Conservation (phyloP, 2,797 vertebrate species). For the Valencia hispanica region DNA sequence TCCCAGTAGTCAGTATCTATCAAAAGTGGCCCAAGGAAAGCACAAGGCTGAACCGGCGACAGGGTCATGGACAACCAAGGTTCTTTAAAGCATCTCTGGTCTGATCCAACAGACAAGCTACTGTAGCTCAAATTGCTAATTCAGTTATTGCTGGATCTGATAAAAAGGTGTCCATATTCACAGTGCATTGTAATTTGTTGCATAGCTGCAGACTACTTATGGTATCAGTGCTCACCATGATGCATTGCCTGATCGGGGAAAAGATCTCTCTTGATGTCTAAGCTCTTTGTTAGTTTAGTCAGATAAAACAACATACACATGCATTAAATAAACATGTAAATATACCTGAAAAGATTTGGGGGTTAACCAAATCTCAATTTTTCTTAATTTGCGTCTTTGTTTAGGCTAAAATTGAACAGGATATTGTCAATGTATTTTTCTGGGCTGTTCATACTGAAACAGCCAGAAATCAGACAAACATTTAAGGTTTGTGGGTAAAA, state of each 20-base stretch:
- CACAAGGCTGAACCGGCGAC: background rate
- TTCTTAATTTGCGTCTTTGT: background rate
- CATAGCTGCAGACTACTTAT: background rate
- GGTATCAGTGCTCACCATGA: background rate
- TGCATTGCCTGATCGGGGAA: background rate
- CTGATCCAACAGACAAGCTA: background rate
- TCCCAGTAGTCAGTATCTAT: background rate
- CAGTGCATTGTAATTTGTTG: background rate
- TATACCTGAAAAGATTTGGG: background rate
- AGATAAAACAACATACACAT: background rate
- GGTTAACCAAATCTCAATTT: background rate
- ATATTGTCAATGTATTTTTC: background rate
- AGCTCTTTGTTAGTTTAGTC: background rate
- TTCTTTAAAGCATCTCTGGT: background rate
- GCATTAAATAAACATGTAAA: background rate
- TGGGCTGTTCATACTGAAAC: background rate
- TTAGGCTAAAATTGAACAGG: background rate
- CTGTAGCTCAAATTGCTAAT: background rate
- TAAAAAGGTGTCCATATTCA: background rate
- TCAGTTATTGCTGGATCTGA: background rate
- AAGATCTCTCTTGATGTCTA: background rate
- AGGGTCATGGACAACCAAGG: background rate
- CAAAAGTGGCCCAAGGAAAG: background rate
- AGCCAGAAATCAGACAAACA: no score
- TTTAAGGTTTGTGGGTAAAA: background rate